Evolutionary conservation across 1,140 invertebrate genomes (phyloP).

Genomic region (Drosophila littoralis): DNA sequence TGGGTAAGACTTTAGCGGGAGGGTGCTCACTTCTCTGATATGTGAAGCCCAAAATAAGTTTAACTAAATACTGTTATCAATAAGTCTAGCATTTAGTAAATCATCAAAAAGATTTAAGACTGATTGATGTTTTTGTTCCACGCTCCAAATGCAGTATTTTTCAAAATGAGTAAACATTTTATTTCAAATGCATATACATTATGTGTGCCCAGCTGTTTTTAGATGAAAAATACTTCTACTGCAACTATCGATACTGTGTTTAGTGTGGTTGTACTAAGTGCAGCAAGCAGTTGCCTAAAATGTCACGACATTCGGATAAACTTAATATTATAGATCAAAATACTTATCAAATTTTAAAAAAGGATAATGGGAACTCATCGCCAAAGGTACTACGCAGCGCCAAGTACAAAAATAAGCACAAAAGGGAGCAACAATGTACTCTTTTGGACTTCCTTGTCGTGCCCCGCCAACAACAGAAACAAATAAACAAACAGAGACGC

Average conservation of each 20-base stretch:
- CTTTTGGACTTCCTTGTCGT: constrained; percentile 62
- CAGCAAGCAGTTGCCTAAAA: constrained; percentile 16
- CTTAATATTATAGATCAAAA: constrained; percentile 48
- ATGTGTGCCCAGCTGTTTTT: not conserved
- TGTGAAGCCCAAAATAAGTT: constrained; percentile 50
- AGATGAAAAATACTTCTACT: not conserved
- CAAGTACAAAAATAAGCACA: constrained; percentile 68
- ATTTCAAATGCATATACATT: not conserved
- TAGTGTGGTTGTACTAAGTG: not conserved
- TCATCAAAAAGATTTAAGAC: not conserved
- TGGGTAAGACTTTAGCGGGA: constrained; percentile 9
- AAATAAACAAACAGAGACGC: constrained; percentile 16
- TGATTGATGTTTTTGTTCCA: not conserved
- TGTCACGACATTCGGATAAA: constrained; percentile 55
- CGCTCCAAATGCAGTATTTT: no score
- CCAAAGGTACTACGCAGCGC: constrained; percentile 49
- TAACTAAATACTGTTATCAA: constrained; percentile 10
- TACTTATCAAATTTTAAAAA: constrained; percentile 38
- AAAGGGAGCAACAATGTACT: constrained; percentile 31
- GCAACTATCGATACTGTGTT: constrained; percentile 1
- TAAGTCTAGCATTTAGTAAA: constrained; percentile 26
- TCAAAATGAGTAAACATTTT: not conserved
- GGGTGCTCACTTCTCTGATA: constrained; percentile 24
- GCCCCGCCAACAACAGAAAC: constrained; percentile 33
- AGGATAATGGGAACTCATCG: not conserved